Base-by-base conservation (phyloP, 2,113 vertebrate genomes). In the Pyrgilauda ruficollis region DNA sequence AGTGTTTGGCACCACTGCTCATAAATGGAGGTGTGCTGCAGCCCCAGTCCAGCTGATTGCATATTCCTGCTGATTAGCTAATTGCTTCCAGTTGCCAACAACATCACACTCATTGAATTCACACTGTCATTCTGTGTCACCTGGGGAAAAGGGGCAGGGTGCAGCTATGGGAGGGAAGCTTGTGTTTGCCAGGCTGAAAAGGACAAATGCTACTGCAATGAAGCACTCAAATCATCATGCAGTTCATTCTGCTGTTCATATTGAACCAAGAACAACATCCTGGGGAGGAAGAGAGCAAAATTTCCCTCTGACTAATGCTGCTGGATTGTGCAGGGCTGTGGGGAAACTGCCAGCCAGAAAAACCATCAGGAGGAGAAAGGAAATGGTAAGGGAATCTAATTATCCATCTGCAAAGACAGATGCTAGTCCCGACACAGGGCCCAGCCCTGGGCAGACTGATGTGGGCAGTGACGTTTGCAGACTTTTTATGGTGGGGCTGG, bases 331-430 rank as follows among this genome's bases (percentile, higher is more conserved):
- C 64, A 56, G 70, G 39, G 82, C 90, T 93, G 68, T 0, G 0
- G 56, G 55, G 75, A 64, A 84, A 30, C 56, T 81, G 88, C 83
- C 84, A 88, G 88, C 90, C 79, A 80, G 61, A 90, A 47, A 86
- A 93, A 90, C 85, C 90, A 44, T 70, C 75, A 47, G 72, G 61
- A 96, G 52, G 76, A 61, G 75, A 84, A 80, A 81, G 94, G 83
- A 90, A 93, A 78, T 94, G 82, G 95, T 77, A 88, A 62, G 37
- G n/a, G 72, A 95, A 96, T 96, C 83, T 89, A 87, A 95, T 92
- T 95, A 91, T 73, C 72, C 67, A 77, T 96, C 82, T 95, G 94
- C 84, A 70, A 75, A 93, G 75, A 46, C 74, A 87, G 74, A 82
- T 13, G 5, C 44, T 61, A 7, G 56, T 67, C 70, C 28, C 0